phyloP scores from a whole-genome alignment of 53 echinoderm and acorn worm species.

The Echinometra lucunter region DNA sequence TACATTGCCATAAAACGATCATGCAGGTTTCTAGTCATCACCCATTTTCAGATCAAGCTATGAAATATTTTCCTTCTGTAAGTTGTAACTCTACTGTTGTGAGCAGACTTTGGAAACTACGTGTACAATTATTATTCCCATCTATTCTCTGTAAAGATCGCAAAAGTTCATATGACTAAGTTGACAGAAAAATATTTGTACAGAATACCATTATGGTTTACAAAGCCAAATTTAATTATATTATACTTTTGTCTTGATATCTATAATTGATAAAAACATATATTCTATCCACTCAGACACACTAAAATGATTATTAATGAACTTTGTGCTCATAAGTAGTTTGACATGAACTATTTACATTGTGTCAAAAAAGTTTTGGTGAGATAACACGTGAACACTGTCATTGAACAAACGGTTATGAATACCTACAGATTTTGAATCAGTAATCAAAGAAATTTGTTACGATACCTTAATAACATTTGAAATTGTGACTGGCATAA shows the following conservation, averaged over 20 bases:
- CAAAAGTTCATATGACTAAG: not conserved
- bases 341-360: not conserved
- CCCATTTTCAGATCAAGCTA: not conserved
- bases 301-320: not conserved
- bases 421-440: not conserved
- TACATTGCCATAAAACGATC: not conserved
- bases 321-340: not conserved
- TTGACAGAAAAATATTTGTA: not conserved
- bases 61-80: not conserved
- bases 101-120: not conserved
- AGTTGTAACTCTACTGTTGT: not conserved
- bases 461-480: not conserved
- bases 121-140: not conserved
- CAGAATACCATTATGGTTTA: not conserved
- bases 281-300: not conserved
- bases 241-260: not conserved
- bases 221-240: not conserved
- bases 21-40: not conserved
- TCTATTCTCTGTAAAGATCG: not conserved
- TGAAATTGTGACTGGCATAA: not conserved
- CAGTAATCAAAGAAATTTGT: not conserved
- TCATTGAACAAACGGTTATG: not conserved
- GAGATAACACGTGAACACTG: not conserved
- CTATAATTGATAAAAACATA: not conserved
- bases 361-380: not conserved